phyloP scores from a whole-genome alignment of 2,888 invertebrate species.

The Hydrotaea diabolus region DNA sequence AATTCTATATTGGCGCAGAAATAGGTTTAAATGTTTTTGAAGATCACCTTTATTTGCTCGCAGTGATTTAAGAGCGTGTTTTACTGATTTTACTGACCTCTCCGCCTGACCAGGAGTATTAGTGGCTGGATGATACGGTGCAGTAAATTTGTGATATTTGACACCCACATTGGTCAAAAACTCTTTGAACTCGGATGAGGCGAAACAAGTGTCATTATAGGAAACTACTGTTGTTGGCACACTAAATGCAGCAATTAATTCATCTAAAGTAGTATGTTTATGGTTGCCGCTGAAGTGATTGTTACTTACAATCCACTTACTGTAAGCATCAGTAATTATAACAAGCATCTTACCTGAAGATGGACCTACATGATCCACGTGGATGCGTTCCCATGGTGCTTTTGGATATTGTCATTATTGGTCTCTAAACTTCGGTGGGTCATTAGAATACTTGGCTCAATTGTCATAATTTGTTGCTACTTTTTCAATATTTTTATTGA shows the following conservation, averaged over 20 bases:
- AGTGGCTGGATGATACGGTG: slow-evolving; percentile 67
- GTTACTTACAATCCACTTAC: slow-evolving; percentile 42
- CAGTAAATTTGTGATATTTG: slow-evolving; percentile 59
- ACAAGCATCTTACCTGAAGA: slow-evolving; percentile 73
- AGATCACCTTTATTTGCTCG: slow-evolving; percentile 32
- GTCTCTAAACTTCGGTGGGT: slow-evolving; percentile 21
- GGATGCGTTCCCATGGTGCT: slow-evolving; percentile 42
- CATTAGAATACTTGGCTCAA: slow-evolving; percentile 27
- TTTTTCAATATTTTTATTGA: slow-evolving; percentile 29
- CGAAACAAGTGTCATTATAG: slow-evolving; percentile 69
- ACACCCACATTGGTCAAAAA: slow-evolving; percentile 55
- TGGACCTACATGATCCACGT: slow-evolving; percentile 78
- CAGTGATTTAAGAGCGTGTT: slow-evolving; percentile 61
- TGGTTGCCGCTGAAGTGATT: slow-evolving; percentile 40
- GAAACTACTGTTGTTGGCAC: slow-evolving; percentile 68
- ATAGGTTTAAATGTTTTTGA: slow-evolving; percentile 54
- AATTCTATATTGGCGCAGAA: slow-evolving; percentile 52
- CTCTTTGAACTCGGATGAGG: slow-evolving; percentile 49
- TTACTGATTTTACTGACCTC: slow-evolving; percentile 45
- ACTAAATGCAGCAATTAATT: slow-evolving; percentile 69
- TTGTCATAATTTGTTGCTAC: slow-evolving; percentile 19
- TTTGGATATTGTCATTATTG: slow-evolving; percentile 53
- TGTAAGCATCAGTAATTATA: slow-evolving; percentile 70
- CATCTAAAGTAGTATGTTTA: slow-evolving; percentile 45
- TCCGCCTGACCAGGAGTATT: slow-evolving; percentile 56